phyloP scores from a whole-genome alignment of 2,888 invertebrate species.

The Hyalella azteca region DNA sequence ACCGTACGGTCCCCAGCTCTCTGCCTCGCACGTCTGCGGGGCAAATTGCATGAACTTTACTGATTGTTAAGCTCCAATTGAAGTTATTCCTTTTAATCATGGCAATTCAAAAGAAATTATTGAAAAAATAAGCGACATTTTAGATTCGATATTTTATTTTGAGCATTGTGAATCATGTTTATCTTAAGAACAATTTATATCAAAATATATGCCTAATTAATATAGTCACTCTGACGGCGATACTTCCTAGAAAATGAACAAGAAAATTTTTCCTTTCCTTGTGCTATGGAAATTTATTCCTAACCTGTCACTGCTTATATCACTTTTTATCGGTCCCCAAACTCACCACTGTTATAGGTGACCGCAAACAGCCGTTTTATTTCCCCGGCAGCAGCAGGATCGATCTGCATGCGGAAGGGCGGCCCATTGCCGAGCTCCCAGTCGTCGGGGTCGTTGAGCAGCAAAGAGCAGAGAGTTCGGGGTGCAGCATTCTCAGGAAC shows the following conservation, averaged over 20 bases:
- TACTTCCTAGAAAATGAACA: too few species aligned
- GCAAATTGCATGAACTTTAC: not conserved
- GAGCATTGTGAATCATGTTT: not conserved
- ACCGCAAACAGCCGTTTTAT: slow-evolving; percentile 46
- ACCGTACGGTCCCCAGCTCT: slow-evolving; percentile 94
- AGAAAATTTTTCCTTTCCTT: too few species aligned
- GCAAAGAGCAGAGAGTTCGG: slow-evolving; percentile 43
- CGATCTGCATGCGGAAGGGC: slow-evolving; percentile 47
- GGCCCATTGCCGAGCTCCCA: slow-evolving; percentile 52
- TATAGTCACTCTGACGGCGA: too few species aligned
- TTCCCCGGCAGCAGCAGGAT: not conserved
- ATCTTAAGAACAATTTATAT: not conserved
- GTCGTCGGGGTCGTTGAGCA: slow-evolving; percentile 50
- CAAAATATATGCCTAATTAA: too few species aligned
- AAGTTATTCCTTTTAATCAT: not conserved
- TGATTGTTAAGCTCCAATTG: not conserved
- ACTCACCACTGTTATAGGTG: slow-evolving; percentile 41
- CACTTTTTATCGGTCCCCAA: too few species aligned
- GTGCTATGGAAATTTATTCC: too few species aligned
- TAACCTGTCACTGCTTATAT: too few species aligned
- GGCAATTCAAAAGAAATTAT: too few species aligned
- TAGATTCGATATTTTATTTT: not conserved
- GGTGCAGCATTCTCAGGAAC: slow-evolving; percentile 49
- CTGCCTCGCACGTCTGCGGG: slow-evolving; percentile 84
- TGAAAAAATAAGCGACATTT: too few species aligned